Evolutionary conservation across 2,113 vertebrate species (phyloP).

Genomic region (Alectura lathami): DNA sequence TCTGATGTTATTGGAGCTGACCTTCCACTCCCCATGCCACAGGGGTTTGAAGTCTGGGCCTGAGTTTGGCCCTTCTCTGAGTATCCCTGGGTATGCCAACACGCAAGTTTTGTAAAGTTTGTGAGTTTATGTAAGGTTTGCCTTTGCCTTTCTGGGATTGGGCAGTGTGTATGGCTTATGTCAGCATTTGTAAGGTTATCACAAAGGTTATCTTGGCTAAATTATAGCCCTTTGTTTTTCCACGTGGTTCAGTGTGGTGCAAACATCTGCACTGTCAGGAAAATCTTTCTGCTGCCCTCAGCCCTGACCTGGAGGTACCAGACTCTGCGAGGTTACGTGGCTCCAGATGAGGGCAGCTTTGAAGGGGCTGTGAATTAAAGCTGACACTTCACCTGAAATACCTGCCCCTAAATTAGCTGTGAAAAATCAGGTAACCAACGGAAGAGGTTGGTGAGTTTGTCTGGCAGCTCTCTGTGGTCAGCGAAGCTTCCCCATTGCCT

Average conservation of each 20-base stretch:
- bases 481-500: background rate
- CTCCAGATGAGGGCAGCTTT: conserved; percentile 34
- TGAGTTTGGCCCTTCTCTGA: background rate
- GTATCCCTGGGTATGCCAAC: background rate
- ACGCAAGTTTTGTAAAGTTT: background rate
- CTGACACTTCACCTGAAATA: conserved; percentile 64
- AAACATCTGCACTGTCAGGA: conserved; percentile 65
- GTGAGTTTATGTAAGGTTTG: background rate
- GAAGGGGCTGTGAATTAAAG: conserved; percentile 58
- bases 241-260: conserved; percentile 46
- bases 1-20: background rate
- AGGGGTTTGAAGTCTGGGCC: background rate
- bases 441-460: conserved; percentile 16
- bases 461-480: conserved; percentile 28
- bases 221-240: conserved; percentile 67
- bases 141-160: background rate
- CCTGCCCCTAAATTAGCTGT: conserved; percentile 63
- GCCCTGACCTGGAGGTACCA: conserved; percentile 58
- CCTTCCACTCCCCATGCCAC: background rate
- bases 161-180: conserved; percentile 42
- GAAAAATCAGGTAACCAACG: conserved; percentile 54
- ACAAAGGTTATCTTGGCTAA: conserved; percentile 61
- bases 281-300: conserved; percentile 60
- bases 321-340: background rate
- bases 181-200: conserved; percentile 64